phyloP scores from a whole-genome alignment of 2,797 vertebrate genomes.

The Crossoptilon crossoptilon region DNA sequence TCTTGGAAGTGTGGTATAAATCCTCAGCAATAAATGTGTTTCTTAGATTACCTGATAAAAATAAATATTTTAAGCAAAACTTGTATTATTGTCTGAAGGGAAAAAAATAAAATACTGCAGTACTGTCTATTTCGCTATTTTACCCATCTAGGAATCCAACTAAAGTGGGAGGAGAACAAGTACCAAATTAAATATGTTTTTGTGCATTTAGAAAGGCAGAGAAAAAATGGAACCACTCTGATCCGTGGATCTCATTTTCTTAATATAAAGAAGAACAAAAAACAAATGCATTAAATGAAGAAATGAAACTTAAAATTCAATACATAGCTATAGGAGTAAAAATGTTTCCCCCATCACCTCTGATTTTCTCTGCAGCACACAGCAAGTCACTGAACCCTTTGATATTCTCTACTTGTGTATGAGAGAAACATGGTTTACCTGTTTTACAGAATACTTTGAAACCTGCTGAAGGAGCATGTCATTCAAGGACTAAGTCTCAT shows the following conservation, averaged over 20 bases:
- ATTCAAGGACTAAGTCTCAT: not conserved
- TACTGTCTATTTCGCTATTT: not conserved
- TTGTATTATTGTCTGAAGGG: not conserved
- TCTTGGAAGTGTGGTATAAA: slow-evolving; percentile 28
- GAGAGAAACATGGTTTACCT: not conserved
- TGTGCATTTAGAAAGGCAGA: not conserved
- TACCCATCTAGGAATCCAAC: not conserved
- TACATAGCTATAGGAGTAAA: not conserved
- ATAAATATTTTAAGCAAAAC: slow-evolving; percentile 2
- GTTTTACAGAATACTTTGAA: not conserved
- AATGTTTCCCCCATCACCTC: not conserved
- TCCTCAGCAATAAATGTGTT: not conserved
- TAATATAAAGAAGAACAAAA: not conserved
- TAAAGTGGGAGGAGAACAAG: not conserved
- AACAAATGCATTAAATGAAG: not conserved
- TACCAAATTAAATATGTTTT: not conserved
- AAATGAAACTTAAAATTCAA: not conserved
- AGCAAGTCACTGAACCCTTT: not conserved
- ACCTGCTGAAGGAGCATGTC: not conserved
- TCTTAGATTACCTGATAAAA: not conserved
- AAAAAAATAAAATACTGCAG: not conserved
- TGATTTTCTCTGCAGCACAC: not conserved
- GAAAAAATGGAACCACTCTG: not conserved
- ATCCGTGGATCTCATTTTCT: not conserved
- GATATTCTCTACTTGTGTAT: not conserved